These are phyloP conservation scores for Nemoura dubitans DNA, from an alignment of 2,888 invertebrate species.

Conservation along the genomic window DNA sequence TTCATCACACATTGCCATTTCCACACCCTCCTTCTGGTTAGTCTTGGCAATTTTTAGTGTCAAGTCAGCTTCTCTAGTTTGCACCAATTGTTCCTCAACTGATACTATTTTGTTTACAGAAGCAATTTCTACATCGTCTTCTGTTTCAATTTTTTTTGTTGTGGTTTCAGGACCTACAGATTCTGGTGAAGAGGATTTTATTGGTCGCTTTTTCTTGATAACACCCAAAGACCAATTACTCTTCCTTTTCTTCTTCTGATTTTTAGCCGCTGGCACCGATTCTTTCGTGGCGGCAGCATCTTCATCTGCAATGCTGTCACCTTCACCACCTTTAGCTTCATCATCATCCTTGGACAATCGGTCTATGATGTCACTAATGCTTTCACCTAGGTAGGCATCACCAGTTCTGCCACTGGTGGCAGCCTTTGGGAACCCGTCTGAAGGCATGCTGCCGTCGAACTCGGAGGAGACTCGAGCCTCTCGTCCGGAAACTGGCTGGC, in stretches of 20 bases:
- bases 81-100: too few relatives aligned
- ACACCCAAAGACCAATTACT: slow-evolving; percentile 56
- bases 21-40: not conserved
- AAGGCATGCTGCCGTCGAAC: not conserved
- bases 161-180: not conserved
- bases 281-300: not conserved
- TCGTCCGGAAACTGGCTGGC: not conserved
- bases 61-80: not conserved
- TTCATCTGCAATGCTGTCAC: not conserved
- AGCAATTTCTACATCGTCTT: not conserved
- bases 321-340: not conserved
- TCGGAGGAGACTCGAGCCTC: slow-evolving; percentile 30
- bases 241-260: slow-evolving; percentile 56
- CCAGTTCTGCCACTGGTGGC: slow-evolving; percentile 15
- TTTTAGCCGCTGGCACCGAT: slow-evolving; percentile 37
- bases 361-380: slow-evolving; percentile 41
- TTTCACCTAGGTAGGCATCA: slow-evolving; percentile 29
- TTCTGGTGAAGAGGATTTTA: not conserved
- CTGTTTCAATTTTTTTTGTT: not conserved
- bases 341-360: slow-evolving; percentile 30
- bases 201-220: slow-evolving; percentile 44
- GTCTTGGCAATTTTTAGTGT: not conserved
- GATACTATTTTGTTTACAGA: not conserved
- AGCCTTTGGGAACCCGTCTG: not conserved
- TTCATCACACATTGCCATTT: not conserved